Evolutionary conservation across 64 coral and sea anemone species (phyloP).

Genomic region (Orbicella faveolata): DNA sequence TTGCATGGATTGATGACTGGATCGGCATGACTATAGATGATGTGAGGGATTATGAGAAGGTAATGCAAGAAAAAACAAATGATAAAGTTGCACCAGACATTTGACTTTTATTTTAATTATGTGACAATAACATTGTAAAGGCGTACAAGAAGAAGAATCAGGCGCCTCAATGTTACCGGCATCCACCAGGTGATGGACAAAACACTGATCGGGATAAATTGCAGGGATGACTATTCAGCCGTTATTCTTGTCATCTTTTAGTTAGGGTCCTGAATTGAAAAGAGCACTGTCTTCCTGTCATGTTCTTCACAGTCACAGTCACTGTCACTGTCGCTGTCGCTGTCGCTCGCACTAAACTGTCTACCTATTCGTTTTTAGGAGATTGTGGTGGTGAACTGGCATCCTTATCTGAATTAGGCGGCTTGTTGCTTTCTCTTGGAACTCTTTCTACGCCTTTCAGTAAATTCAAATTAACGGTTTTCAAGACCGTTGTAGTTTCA

Average conservation of each 20-base stretch:
- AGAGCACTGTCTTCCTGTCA: too few relatives aligned
- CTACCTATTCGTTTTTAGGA: background rate
- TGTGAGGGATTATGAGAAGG: constrained; percentile 80
- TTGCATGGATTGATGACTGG: constrained; percentile 98
- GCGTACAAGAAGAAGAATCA: too few relatives aligned
- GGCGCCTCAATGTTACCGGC: too few relatives aligned
- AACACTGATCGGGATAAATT: too few relatives aligned
- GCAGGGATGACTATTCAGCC: too few relatives aligned
- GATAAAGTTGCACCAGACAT: constrained; percentile 79
- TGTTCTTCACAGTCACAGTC: too few relatives aligned
- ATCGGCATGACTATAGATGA: constrained; percentile 85
- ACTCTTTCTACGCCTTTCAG: too few relatives aligned
- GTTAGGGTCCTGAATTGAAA: too few relatives aligned
- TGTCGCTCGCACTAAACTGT: background rate
- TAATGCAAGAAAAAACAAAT: constrained; percentile 85
- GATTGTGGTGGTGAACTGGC: constrained; percentile 3
- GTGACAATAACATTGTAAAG: too few relatives aligned
- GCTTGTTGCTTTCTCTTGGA: too few relatives aligned
- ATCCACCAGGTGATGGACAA: too few relatives aligned
- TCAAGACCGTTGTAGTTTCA: background rate
- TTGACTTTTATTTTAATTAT: background rate
- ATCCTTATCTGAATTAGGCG: background rate
- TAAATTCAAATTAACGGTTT: background rate
- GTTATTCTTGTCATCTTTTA: too few relatives aligned
- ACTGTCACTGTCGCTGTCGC: background rate